phyloP scores from a whole-genome alignment of 2,797 vertebrate species.

The Rhinichthys osculus region DNA sequence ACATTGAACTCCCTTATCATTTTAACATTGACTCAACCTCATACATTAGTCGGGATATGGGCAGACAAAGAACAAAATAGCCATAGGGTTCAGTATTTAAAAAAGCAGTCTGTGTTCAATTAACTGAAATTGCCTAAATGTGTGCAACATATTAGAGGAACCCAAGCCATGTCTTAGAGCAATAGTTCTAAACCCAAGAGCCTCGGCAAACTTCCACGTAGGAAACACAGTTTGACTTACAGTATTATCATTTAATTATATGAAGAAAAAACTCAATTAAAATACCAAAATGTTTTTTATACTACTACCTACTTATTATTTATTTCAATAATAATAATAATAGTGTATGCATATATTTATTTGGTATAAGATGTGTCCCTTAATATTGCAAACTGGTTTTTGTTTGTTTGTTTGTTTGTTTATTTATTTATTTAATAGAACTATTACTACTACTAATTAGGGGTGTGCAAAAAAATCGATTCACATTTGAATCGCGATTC shows the following conservation, averaged over 20 bases:
- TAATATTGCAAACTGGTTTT: background rate
- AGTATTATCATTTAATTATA: background rate
- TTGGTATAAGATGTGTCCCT: background rate
- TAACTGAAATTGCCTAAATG: background rate
- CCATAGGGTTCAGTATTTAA: too few relatives aligned
- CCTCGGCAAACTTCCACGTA: background rate
- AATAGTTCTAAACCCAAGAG: background rate
- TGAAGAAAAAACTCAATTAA: too few relatives aligned
- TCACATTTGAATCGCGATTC: too few relatives aligned
- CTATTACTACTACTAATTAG: too few relatives aligned
- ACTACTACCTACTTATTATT: too few relatives aligned
- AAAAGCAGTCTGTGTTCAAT: background rate
- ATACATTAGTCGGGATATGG: slow-evolving; percentile 9
- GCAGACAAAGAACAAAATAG: background rate
- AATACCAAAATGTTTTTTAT: too few relatives aligned
- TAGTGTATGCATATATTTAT: background rate
- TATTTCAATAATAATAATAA: background rate
- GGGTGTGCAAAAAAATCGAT: too few relatives aligned
- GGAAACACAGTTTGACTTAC: background rate
- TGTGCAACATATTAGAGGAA: background rate
- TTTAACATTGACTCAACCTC: slow-evolving; percentile 47
- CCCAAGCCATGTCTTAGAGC: background rate
- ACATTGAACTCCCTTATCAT: slow-evolving; percentile 48
- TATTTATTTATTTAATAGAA: too few relatives aligned
- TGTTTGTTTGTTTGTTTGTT: too few relatives aligned